Evolutionary conservation across 2,797 vertebrate species (phyloP).

Genomic region (Brachymystax lenok): DNA sequence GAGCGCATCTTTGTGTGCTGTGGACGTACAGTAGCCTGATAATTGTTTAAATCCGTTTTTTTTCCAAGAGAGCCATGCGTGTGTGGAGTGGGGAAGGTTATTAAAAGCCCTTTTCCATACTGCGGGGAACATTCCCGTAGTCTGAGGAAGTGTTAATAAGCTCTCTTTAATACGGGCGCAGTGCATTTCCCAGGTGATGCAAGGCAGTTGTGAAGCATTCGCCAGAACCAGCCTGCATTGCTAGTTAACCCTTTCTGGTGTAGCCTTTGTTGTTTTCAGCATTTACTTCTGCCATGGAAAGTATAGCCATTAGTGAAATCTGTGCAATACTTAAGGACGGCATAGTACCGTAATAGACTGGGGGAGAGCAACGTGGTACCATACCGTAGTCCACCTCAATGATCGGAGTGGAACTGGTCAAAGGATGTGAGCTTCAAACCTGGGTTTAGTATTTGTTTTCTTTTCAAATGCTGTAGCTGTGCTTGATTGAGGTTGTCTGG

Average conservation of each 20-base stretch:
- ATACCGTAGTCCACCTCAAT: not conserved
- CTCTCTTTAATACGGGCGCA: constrained; percentile 52
- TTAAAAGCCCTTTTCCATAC: constrained; percentile 69
- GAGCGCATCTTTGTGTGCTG: constrained; percentile 52
- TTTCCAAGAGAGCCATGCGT: constrained; percentile 46
- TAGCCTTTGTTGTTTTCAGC: not conserved
- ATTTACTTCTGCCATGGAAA: not conserved
- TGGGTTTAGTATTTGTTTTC: not conserved
- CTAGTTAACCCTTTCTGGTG: constrained; percentile 30
- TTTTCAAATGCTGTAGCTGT: not conserved
- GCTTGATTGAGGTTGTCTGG: not conserved
- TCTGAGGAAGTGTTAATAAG: constrained; percentile 69
- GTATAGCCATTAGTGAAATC: not conserved
- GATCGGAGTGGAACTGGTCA: not conserved
- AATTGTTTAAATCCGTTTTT: constrained; percentile 72
- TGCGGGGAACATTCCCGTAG: constrained; percentile 61
- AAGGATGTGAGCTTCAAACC: not conserved
- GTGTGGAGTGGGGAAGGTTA: constrained; percentile 37
- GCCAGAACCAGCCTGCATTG: constrained; percentile 11
- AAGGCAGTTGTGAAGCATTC: constrained; percentile 33
- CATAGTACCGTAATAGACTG: not conserved
- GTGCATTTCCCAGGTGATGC: constrained; percentile 45
- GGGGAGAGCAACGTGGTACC: not conserved
- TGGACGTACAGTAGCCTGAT: constrained; percentile 56
- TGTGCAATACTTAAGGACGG: not conserved